Evolutionary conservation across 1,140 invertebrate species (phyloP), one percentile per base, ranked within the genome.

Genomic region (Drosophila lacertosa): DNA sequence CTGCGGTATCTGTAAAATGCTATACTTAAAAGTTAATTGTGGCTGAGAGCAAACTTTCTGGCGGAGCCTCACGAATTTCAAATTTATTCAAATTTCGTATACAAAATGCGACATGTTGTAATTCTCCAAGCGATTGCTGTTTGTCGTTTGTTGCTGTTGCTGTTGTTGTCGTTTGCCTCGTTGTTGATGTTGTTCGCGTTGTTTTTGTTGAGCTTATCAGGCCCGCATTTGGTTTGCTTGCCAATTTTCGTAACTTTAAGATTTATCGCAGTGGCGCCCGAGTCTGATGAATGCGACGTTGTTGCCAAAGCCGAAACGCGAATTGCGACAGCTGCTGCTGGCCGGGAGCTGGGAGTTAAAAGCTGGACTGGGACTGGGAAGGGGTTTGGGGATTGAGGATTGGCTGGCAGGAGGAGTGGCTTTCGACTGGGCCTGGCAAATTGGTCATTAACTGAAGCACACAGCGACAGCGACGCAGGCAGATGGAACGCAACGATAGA

Each of bases 21-120:
- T 72, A 67, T 79, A 89, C 89, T 90, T 89, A 89, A 90, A 90
- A 90, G 83, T 90, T 90, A 90, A 90, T 90, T 90, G 83, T 90
- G 74, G 83, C 66, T 50, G 68, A 72, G 75, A 65, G 62, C 60
- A 59, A 74, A 86, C 69, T 86, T 86, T 69, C 58, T 51, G 18
- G 44, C 26, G 63, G 13, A 15, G 32, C 58, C 20, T 18, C 33
- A 80, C 72, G 80, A 76, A 86, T 86, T 74, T 51, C 44, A 88
- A 86, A 86, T 86, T 88, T 86, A 86, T 86, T 86, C 69, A 86
- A 86, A 88, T 86, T 86, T 71, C 37, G 37, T 66, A 74, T 54
- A 82, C 26, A 70, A 81, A 77, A 58, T 77, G 81, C 81, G 81
- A 84, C 81, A 84, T 84, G 81, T 86, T 84, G 81, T 86, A 84